These are phyloP conservation scores for Prosapia bicincta DNA, from an alignment of 2,888 invertebrate genomes.

Conservation along the genomic window DNA sequence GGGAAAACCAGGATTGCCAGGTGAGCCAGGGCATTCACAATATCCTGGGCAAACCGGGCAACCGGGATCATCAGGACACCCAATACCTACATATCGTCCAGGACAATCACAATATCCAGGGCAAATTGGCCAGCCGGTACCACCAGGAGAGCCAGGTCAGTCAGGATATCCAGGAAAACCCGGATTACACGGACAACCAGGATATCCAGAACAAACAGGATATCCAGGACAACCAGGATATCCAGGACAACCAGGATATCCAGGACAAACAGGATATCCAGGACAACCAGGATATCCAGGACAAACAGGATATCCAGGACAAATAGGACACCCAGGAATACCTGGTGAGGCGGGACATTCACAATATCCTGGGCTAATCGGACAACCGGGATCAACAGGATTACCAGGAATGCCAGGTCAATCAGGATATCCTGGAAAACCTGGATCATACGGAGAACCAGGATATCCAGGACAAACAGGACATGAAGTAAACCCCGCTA, in stretches of 20 bases:
- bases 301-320: slow-evolving; percentile 31
- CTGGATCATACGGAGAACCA: slow-evolving; percentile 37
- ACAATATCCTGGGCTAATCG: slow-evolving; percentile 25
- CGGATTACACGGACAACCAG: slow-evolving; percentile 37
- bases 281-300: slow-evolving; percentile 21
- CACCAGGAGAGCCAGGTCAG: slow-evolving; percentile 46
- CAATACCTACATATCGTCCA: slow-evolving; percentile 39
- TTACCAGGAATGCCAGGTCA: slow-evolving; percentile 45
- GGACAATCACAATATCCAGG: slow-evolving; percentile 42
- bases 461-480: background rate
- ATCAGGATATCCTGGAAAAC: slow-evolving; percentile 40
- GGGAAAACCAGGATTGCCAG: background rate
- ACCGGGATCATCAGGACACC: slow-evolving; percentile 42
- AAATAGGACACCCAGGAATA: slow-evolving; percentile 29
- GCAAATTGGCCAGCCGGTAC: slow-evolving; percentile 35
- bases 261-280: slow-evolving; percentile 18
- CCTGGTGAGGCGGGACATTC: slow-evolving; percentile 28
- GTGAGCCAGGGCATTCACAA: slow-evolving; percentile 18
- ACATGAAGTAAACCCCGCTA: slow-evolving; percentile 35
- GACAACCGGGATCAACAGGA: slow-evolving; percentile 40
- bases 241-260: slow-evolving; percentile 13
- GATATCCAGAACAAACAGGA: background rate
- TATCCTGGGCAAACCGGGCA: slow-evolving; percentile 26
- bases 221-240: slow-evolving; percentile 35
- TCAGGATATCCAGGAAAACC: slow-evolving; percentile 38